phyloP scores from a whole-genome alignment of 1,140 invertebrate genomes.

The Drusus annulatus region DNA sequence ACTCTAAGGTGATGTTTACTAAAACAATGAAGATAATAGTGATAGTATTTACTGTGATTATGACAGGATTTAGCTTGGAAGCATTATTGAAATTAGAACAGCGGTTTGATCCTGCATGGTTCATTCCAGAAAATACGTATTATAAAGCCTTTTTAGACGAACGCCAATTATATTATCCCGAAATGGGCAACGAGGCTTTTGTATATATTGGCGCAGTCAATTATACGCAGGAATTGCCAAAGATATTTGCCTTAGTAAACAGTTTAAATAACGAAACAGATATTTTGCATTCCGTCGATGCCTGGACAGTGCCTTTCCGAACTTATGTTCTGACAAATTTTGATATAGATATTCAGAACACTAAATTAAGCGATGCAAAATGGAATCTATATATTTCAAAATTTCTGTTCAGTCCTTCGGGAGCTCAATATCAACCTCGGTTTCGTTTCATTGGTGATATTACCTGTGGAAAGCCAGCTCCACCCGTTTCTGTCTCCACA shows the following conservation, averaged over 20 bases:
- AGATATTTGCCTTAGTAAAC: constrained; percentile 73
- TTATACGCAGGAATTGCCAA: constrained; percentile 76
- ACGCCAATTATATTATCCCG: constrained; percentile 75
- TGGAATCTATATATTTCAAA: constrained; percentile 79
- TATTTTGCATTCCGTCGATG: constrained; percentile 72
- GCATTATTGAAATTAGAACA: constrained; percentile 78
- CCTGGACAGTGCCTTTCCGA: constrained; percentile 77
- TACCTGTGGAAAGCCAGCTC: constrained; percentile 74
- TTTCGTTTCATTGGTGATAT: constrained; percentile 77
- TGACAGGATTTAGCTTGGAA: constrained; percentile 75
- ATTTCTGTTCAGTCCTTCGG: constrained; percentile 79
- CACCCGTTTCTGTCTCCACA: constrained; percentile 73
- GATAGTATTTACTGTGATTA: constrained; percentile 73
- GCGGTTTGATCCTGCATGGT: constrained; percentile 85
- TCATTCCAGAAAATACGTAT: constrained; percentile 81
- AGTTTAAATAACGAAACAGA: constrained; percentile 70
- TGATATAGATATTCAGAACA: constrained; percentile 68
- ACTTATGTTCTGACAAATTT: constrained; percentile 73
- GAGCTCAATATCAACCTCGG: constrained; percentile 79
- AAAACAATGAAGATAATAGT: constrained; percentile 75
- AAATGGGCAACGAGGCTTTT: constrained; percentile 75
- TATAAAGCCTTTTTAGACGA: constrained; percentile 75
- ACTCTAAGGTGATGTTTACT: constrained; percentile 76
- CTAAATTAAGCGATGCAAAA: constrained; percentile 68
- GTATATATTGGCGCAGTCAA: constrained; percentile 80